Evolutionary conservation across 2,888 invertebrate genomes (phyloP).

Genomic region (Agrilus mali): DNA sequence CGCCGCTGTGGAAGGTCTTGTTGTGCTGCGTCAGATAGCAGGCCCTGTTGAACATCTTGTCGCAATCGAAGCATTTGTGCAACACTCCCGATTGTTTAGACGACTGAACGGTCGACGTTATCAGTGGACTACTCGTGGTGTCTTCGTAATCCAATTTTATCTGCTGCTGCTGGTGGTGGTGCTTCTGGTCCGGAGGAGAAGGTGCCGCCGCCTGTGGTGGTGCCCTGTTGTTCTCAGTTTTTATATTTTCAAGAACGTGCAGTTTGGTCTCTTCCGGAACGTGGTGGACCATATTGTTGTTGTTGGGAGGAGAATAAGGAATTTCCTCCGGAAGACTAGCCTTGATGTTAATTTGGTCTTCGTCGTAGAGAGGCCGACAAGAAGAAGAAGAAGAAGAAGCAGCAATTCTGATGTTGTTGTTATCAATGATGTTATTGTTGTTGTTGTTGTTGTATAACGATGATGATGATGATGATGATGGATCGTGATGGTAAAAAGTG

Average conservation of each 20-base stretch:
- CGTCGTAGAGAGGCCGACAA: too few species aligned
- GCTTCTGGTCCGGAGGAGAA: too few species aligned
- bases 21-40: conserved; percentile 86
- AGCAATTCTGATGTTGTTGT: too few species aligned
- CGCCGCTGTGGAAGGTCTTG: conserved; percentile 78
- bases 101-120: conserved; percentile 24
- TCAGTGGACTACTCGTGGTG: conserved; percentile 22
- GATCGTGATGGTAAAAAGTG: conserved; percentile 12
- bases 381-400: too few species aligned
- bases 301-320: conserved; percentile 14
- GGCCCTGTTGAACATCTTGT: conserved; percentile 72
- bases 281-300: conserved; percentile 11
- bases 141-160: conserved; percentile 29
- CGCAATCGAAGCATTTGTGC: conserved; percentile 69
- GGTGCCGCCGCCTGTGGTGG: too few species aligned
- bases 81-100: conserved; percentile 18
- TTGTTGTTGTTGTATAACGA: too few species aligned
- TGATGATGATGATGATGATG: too few species aligned
- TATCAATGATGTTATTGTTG: too few species aligned
- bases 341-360: conserved; percentile 13
- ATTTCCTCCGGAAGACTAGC: conserved; percentile 6
- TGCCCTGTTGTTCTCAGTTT: too few species aligned
- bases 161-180: conserved; percentile 27
- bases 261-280: conserved; percentile 17
- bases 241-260: conserved; percentile 33